Evolutionary conservation across 2,797 vertebrate genomes (phyloP).

Genomic region (Adrianichthys oophorus): DNA sequence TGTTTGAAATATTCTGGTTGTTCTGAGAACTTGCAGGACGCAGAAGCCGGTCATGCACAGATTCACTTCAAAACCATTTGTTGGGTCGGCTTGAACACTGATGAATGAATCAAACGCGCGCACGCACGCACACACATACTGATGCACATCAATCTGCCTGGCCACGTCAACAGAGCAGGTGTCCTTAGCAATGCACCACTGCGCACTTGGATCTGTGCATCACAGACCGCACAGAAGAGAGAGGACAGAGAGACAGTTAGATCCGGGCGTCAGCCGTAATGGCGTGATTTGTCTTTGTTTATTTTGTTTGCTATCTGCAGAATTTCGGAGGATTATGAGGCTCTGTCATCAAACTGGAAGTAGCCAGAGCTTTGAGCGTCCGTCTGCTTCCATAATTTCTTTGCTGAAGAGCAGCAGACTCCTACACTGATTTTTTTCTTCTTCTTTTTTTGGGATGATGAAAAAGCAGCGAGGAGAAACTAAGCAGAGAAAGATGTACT

Average conservation of each 20-base stretch:
- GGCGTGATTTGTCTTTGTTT: not conserved
- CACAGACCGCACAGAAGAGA: slow-evolving; percentile 50
- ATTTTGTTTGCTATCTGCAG: slow-evolving; percentile 13
- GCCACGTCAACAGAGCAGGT: slow-evolving; percentile 75
- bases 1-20: not conserved
- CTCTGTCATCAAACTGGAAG: slow-evolving; percentile 14
- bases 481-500: slow-evolving; percentile 64
- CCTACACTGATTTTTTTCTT: slow-evolving; percentile 60
- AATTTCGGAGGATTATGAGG: slow-evolving; percentile 11
- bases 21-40: slow-evolving; percentile 19
- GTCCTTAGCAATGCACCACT: slow-evolving; percentile 75
- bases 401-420: slow-evolving; percentile 30
- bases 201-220: slow-evolving; percentile 68
- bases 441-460: slow-evolving; percentile 62
- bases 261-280: slow-evolving; percentile 5
- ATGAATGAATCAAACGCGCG: slow-evolving; percentile 54
- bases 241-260: slow-evolving; percentile 42
- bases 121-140: slow-evolving; percentile 22
- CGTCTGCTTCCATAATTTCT: slow-evolving; percentile 22
- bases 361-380: slow-evolving; percentile 10
- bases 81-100: slow-evolving; percentile 57
- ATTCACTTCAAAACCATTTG: slow-evolving; percentile 50
- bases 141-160: slow-evolving; percentile 45
- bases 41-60: slow-evolving; percentile 15
- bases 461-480: slow-evolving; percentile 57